A percentile compares a stretch with the other conserved stretches of the same genome.
These are phyloP conservation scores for Euura saliciscinereae DNA, from an alignment of 1,140 invertebrate species.

Conservation along the genomic window DNA sequence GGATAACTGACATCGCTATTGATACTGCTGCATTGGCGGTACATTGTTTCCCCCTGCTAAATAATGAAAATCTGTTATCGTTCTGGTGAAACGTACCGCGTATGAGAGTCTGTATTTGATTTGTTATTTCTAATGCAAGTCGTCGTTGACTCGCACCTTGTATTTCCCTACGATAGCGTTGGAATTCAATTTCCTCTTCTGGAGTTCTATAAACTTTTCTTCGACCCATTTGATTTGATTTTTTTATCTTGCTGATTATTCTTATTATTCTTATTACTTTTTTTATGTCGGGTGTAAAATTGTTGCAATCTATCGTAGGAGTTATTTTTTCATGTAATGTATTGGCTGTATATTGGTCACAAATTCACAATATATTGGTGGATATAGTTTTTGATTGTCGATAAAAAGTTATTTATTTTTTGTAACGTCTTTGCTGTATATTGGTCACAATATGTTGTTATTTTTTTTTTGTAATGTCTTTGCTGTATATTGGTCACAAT, in stretches of 20 bases:
- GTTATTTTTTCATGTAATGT: neutral
- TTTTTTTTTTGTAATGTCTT: too few species aligned
- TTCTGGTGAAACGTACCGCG: too few species aligned
- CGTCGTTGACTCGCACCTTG: neutral
- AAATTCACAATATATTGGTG: neutral
- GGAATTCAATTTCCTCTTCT: neutral
- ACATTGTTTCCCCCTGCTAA: constrained; percentile 12
- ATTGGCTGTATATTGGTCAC: too few species aligned
- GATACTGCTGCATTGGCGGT: constrained; percentile 3
- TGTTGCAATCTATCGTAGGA: neutral
- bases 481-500: too few species aligned
- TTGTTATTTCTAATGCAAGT: neutral
- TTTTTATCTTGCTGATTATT: neutral
- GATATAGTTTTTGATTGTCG: neutral
- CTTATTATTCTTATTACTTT: neutral
- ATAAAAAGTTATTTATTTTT: neutral
- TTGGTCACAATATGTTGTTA: too few species aligned
- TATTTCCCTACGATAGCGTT: neutral
- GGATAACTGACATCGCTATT: neutral
- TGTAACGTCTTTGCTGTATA: too few species aligned
- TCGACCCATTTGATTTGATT: neutral
- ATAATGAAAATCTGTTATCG: too few species aligned
- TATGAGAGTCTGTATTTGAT: neutral
- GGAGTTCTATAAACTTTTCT: neutral
- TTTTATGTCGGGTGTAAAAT: neutral